Evolutionary conservation across 2,113 vertebrate genomes (phyloP), one percentile per base, ranked within the genome.

Genomic region (Myotis davidii): DNA sequence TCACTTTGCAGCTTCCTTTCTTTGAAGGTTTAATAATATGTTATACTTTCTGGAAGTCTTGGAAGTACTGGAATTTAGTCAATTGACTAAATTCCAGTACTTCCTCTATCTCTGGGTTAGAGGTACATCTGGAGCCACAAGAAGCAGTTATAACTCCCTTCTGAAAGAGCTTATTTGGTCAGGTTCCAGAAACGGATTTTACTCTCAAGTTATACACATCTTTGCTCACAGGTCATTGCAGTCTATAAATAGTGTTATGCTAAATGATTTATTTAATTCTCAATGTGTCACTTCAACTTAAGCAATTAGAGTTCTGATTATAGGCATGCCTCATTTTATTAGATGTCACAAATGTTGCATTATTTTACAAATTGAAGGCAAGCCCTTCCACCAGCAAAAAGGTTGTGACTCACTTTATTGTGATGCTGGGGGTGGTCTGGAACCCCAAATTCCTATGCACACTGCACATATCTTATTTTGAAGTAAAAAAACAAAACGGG

Each of bases 11-110:
- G 37, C 42, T 72, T 78, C 42, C n/a, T 88, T 92, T 90, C 59
- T 93, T 39, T 61, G 37, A 86, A 82, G 20, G 25, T 81, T 74
- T 59, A 32, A 69, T 42, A 82, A 42, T 76, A 48, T n/a, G 9
- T 39, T 59, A 12, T 76, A 42, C 85, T 83, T 95, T 93, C 32
- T 54, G 48, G 78, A 91, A 86, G 81, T 37, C 42, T 83, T 82
- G 50, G 69, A 27, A 61, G 56, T 25, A 61, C 29, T 94, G 52
- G n/a, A 76, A 50, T 90, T 73, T 83, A 77, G 61, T 52, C 23
- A 42, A 34, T n/a, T n/a, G n/a, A n/a, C n/a, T n/a, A n/a, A n/a
- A n/a, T 21, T 84, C 74, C 37, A 61, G 42, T 14, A 20, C n/a
- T 89, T 39, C 39, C 32, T 52, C 20, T 67, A 21, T 20, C 56